A percentile compares a stretch with the other conserved stretches of the same genome.
These are phyloP conservation scores for Paguma larvata DNA, from an alignment of 2,797 vertebrate species.

Conservation along the genomic window DNA sequence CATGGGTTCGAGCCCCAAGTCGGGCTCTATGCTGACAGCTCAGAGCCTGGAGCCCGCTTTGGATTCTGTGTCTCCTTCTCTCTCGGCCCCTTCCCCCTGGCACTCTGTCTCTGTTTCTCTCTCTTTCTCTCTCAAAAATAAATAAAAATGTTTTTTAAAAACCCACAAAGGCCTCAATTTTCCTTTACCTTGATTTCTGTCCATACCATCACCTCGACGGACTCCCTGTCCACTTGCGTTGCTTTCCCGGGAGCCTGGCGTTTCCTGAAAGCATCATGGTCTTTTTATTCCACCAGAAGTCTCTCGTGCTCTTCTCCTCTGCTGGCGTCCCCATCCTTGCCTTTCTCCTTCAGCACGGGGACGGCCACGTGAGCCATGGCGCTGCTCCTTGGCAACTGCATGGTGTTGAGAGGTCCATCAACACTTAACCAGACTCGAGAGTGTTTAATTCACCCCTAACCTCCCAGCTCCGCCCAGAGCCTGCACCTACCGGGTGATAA, in stretches of 20 bases:
- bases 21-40: too few species aligned
- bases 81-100: too few species aligned
- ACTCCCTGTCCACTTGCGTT: background rate
- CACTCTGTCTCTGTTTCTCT: too few species aligned
- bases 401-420: rapidly evolving
- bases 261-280: rapidly evolving
- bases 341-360: background rate
- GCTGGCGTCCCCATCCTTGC: rapidly evolving
- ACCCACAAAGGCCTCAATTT: background rate
- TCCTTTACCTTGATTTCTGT: background rate
- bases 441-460: background rate
- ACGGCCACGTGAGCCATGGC: rapidly evolving
- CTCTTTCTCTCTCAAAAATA: too few species aligned
- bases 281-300: background rate
- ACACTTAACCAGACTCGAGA: background rate
- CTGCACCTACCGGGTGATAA: background rate
- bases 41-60: too few species aligned
- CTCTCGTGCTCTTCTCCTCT: rapidly evolving
- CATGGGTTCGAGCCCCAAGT: too few species aligned
- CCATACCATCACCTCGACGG: rapidly evolving
- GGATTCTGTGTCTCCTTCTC: too few species aligned
- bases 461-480: background rate
- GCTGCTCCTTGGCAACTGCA: background rate
- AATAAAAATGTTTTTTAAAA: too few species aligned
- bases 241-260: rapidly evolving